A percentile compares a stretch with the other conserved stretches of the same genome.
Evolutionary conservation across 2,113 vertebrate genomes (phyloP).

Genomic region (Odocoileus hemionus): DNA sequence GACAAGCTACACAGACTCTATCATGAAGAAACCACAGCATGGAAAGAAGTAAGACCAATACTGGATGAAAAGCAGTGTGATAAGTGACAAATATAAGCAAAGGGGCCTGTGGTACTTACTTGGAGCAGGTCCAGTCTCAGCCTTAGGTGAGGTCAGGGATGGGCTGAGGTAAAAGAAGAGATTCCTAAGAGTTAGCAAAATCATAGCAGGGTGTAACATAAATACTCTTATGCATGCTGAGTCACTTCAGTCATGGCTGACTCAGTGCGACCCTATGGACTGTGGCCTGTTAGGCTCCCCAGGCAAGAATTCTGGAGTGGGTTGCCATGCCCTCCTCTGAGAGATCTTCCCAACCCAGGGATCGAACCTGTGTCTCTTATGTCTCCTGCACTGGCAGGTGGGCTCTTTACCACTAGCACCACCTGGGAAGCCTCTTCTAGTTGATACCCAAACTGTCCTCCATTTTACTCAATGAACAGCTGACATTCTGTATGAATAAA

Average conservation of each 20-base stretch:
- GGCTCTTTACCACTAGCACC: not conserved
- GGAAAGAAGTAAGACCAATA: not conserved
- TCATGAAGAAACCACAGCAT: not conserved
- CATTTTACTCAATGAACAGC: not conserved
- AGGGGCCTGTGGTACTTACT: not conserved
- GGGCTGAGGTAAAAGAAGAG: not conserved
- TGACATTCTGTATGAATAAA: not conserved
- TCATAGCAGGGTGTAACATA: not conserved
- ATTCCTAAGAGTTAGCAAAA: not conserved
- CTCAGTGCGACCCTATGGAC: not conserved
- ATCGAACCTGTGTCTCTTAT: not conserved
- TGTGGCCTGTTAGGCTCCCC: not conserved
- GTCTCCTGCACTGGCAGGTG: not conserved
- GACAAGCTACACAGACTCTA: not conserved
- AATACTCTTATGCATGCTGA: not conserved
- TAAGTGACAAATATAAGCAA: not conserved
- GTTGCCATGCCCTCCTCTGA: rapidly evolving
- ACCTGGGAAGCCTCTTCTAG: not conserved
- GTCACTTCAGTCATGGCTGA: not conserved
- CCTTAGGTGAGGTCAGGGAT: not conserved
- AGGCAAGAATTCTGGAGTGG: not conserved
- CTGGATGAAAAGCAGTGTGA: not conserved
- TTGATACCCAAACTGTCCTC: not conserved
- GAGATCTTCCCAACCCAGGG: not conserved
- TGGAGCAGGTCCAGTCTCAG: not conserved